Evolutionary conservation across 2,888 invertebrate species (phyloP), one percentile per base, ranked within the genome.

Genomic region (Rhingia rostrata): DNA sequence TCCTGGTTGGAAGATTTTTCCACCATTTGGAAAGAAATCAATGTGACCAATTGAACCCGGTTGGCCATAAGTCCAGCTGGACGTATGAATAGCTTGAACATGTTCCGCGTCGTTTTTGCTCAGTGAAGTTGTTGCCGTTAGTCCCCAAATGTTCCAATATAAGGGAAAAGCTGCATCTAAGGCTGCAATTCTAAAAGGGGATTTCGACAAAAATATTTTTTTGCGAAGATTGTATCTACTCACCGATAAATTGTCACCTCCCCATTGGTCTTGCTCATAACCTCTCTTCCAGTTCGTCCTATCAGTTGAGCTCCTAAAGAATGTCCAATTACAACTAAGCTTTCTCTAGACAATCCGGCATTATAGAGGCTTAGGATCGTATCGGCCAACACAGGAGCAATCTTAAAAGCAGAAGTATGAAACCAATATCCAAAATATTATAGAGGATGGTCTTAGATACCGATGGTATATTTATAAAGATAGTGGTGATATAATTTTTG

Each of bases 101-200:
- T n/a, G n/a, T n/a, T n/a, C n/a, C 58, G 32, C 53, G 69, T n/a
- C n/a, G n/a, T n/a, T n/a, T n/a, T n/a, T n/a, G n/a, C n/a, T n/a
- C n/a, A n/a, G n/a, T n/a, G n/a, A n/a, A n/a, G n/a, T n/a, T n/a
- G n/a, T n/a, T n/a, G n/a, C n/a, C n/a, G n/a, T n/a, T n/a, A n/a
- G n/a, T n/a, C n/a, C n/a, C n/a, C n/a, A n/a, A n/a, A n/a, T n/a
- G n/a, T 51, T 81, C 69, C 5, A 61, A 7, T 67, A 80, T 10
- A 77, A 30, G 2, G 82, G 82, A 54, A 67, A 77, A 3, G 82
- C 82, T 56, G 82, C 47, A 61, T 82, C 82, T 6, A 82, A 32
- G 4, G 58, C 37, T 7, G 51, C 58, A 49, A 81, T 58, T 53
- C 81, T 81, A 60, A 39, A 80, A 60, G 14, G 9, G n/a, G n/a